phyloP scores from a whole-genome alignment of 2,888 invertebrate species.

The Eucriotettix oculatus region DNA sequence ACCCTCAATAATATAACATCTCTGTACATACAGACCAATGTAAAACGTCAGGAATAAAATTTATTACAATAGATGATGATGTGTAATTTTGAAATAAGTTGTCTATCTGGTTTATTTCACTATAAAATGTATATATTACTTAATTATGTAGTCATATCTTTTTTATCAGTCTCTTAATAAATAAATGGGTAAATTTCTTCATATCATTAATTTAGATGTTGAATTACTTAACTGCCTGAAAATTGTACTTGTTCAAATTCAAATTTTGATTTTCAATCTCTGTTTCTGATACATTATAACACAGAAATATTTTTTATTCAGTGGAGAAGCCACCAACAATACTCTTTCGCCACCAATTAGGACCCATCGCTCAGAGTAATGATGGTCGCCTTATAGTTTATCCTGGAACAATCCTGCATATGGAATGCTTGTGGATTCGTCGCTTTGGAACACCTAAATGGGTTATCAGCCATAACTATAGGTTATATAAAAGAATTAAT shows the following conservation, averaged over 20 bases:
- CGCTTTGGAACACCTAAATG: slow-evolving; percentile 74
- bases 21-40: no score
- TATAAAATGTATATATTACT: no score
- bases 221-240: neutral
- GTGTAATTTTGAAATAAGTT: no score
- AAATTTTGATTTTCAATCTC: neutral
- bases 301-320: slow-evolving; percentile 19
- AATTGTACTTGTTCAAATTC: neutral
- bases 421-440: slow-evolving; percentile 79
- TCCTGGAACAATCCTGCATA: slow-evolving; percentile 69
- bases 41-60: no score
- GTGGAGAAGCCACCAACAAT: slow-evolving; percentile 79
- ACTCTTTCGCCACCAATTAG: slow-evolving; percentile 61
- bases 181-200: no score
- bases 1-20: no score
- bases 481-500: slow-evolving; percentile 21
- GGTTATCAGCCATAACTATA: slow-evolving; percentile 53
- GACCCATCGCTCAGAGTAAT: slow-evolving; percentile 74
- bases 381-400: slow-evolving; percentile 73
- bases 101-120: no score
- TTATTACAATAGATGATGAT: no score
- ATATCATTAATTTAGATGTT: no score
- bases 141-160: no score
- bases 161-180: no score
- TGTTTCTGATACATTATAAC: neutral